Evolutionary conservation across 2,888 invertebrate species (phyloP).

Genomic region (Himalopsyche anomala): DNA sequence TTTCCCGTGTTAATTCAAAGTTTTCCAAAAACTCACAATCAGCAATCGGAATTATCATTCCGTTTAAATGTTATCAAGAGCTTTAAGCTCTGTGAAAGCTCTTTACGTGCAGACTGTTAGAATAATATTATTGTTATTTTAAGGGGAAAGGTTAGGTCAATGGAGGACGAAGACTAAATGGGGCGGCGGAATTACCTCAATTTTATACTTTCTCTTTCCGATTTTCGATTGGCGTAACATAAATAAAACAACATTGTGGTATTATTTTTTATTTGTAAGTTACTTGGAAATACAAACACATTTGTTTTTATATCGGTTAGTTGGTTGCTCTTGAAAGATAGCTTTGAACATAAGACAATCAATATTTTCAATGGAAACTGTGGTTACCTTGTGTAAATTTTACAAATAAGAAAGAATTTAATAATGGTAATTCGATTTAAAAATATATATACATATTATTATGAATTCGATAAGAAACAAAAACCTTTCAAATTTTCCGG

Average conservation of each 20-base stretch:
- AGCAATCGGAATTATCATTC: conserved; percentile 9
- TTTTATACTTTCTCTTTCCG: not conserved
- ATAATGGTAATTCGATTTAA: no score
- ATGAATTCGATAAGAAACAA: no score
- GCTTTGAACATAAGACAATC: no score
- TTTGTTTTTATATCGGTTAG: no score
- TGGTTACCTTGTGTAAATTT: no score
- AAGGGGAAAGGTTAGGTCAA: conserved; percentile 13
- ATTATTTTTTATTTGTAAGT: not conserved
- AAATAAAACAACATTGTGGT: not conserved
- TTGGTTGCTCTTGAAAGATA: no score
- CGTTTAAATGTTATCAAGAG: conserved; percentile 14
- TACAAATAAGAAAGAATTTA: no score
- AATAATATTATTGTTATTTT: conserved; percentile 26
- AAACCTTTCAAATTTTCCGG: no score
- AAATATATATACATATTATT: no score
- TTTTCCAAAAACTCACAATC: not conserved
- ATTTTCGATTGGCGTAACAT: not conserved
- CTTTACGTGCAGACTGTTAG: conserved; percentile 16
- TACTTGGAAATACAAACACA: no score
- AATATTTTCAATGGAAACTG: no score
- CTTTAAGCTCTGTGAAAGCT: conserved; percentile 5
- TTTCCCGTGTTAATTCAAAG: no score
- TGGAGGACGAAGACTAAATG: not conserved
- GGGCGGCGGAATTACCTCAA: conserved; percentile 7